These are phyloP conservation scores for Isaurus tuberculatus DNA, from an alignment of 92 coral and sea anemone genomes.

Conservation along the genomic window DNA sequence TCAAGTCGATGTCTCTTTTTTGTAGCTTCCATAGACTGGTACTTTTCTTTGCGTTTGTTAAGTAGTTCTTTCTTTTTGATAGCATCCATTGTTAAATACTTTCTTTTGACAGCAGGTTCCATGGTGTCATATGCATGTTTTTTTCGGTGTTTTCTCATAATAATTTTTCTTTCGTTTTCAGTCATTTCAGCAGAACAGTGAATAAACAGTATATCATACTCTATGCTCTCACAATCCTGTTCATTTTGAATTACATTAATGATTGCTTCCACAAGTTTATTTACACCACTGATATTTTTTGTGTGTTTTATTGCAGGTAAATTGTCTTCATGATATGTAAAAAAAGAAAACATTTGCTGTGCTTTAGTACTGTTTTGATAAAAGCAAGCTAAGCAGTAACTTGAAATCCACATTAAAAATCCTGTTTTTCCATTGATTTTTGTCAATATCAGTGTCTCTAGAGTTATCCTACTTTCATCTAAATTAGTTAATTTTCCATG, in stretches of 20 bases:
- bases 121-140: conserved; percentile 37
- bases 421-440: conserved; percentile 37
- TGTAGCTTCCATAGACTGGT: not conserved
- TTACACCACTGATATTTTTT: conserved; percentile 50
- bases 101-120: conserved; percentile 54
- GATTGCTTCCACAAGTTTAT: conserved; percentile 43
- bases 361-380: conserved; percentile 41
- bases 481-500: conserved; percentile 42
- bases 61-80: conserved; percentile 27
- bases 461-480: conserved; percentile 29
- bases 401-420: not conserved
- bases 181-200: conserved; percentile 10
- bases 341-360: conserved; percentile 57
- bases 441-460: conserved; percentile 41
- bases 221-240: conserved; percentile 24
- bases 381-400: conserved; percentile 36
- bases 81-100: conserved; percentile 17
- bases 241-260: conserved; percentile 46
- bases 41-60: not conserved
- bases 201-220: conserved; percentile 47
- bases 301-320: conserved; percentile 54
- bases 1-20: not conserved
- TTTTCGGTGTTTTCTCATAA: conserved; percentile 43
- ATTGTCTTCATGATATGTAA: conserved; percentile 23
- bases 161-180: conserved; percentile 37